Evolutionary conservation across 2,113 vertebrate genomes (phyloP), one percentile per base, ranked within the genome.

Genomic region (Ginglymostoma cirratum): DNA sequence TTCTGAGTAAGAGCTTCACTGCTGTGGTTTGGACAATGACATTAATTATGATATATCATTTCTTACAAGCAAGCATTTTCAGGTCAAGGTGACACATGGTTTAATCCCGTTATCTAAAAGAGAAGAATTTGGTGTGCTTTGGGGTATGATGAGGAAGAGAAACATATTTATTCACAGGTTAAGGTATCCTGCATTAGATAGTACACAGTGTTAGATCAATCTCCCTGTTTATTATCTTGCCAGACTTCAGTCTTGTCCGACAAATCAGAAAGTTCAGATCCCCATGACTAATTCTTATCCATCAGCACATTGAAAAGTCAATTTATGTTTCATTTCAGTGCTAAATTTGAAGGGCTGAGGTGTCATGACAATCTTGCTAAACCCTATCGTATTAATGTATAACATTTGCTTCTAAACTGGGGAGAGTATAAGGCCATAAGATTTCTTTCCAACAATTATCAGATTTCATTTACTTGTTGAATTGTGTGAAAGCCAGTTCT

Each of bases 51-150:
- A 70, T 95, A 24, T 52, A 72, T 30, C 42, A 72, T 17, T 72
- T 95, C 67, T 72, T 70, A 12, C 24, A 95, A 42, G 66, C 42
- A 6, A 72, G n/a, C 12, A 45, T 95, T 95, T 72, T 95, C 42
- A 52, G 69, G 94, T 76, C 94, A 95, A 95, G 69, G 66, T 95
- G 45, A 95, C 45, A 70, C 93, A 69, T 95, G 38, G 3, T 52
- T 72, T 72, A 34, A 95, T 72, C 67, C 67, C 45, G 23, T 76
- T 72, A 52, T 52, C 3, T 38, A 76, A 70, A 94, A 87, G 21
- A 66, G 70, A 69, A 48, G 66, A 95, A 95, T 24, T 72, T 30
- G 24, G 72, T 61, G 42, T 72, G 69, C 24, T 72, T 45, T 72
- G 76, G 42, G 69, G 48, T 66, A 66, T 6, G 61, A 93, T 95